Evolutionary conservation across 2,888 invertebrate species (phyloP), one percentile per base, ranked within the genome.

Genomic region (Nowickia ferox): DNA sequence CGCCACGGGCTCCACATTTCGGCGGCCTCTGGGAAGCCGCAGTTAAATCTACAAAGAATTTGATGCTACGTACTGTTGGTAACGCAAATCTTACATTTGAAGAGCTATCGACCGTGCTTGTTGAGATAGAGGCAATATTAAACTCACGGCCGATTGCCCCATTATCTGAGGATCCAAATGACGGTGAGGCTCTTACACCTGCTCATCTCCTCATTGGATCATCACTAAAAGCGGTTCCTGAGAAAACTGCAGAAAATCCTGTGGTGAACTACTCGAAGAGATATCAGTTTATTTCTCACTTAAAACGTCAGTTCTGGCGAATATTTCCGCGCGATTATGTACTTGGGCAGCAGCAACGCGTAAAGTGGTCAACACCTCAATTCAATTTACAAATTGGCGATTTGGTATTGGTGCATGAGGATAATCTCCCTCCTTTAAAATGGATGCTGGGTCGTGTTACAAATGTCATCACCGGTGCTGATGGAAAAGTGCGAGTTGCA

Each of bases 111-210:
- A 88, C 86, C 2, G 57, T 81, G 6, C 57, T 88, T 9, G 48
- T 74, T 15, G 86, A 87, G 30, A 78, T 87, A 10, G 86, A 87
- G 59, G 84, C 86, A 1, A 83, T 88, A 63, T 75, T 89, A 13
- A 88, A 88, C 40, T 88, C 88, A 10, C 63, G 87, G n/a, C 88
- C 88, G 9, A 77, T 88, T 8, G 74, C 84, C 1, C 84, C 88
- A 13, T 19, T 83, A 15, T 80, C 82, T 9, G 48, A 80, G 2
- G 84, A 87, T 66, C 87, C 87, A 9, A 87, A 87, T 75, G 88
- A 88, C 48, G 66, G 82, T 6, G 79, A 84, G 19, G 85, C 87
- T 0, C 65, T 88, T 2, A 87, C 88, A 4, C 87, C 88, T 0
- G 87, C 57, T 38, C 84, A 84, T 66, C 46, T 87, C 0, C 57